Base-by-base conservation (phyloP, 2,888 invertebrate species). In the Drosophila buzzatii region DNA sequence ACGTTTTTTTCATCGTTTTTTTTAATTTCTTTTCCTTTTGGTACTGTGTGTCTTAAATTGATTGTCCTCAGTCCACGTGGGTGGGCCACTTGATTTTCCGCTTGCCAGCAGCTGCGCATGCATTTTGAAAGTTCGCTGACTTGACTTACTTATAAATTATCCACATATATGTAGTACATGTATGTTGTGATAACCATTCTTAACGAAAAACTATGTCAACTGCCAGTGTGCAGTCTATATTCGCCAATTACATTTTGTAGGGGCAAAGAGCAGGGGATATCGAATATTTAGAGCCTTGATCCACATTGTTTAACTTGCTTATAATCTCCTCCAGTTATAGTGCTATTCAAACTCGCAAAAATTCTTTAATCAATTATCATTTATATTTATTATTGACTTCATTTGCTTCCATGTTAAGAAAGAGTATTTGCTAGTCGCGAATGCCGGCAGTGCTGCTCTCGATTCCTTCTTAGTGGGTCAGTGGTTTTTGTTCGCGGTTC, bases 381-480 rank as follows among this genome's bases (percentile, higher is more conserved):
- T 47, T 16, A 3, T 23, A 3, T 23, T 27, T 27, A 6, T 27
- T 27, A 27, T 27, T 27, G 0, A 27, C 7, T 27, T 27, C 4
- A 27, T 27, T 27, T 27, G 27, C 27, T 6, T 27, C 3, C 27
- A 27, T 27, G 27, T 4, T n/a, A 31, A 0, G n/a, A 8, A 41
- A 78, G 78, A 3, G 75, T 23, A 55, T 69, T 61, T 47, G 1
- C 6, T 6, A 9, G 55, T 60, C 47, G 56, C 18, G 42, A 45
- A 42, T 27, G 49, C 63, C 18, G 6, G n/a, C 4, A 6, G 1
- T 44, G n/a, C 8, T 31, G 55, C 42, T 57, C 53, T 37, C 31
- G 37, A 35, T 47, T 42, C 35, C n/a, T 58, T 31, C 49, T 68
- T 79, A 89, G n/a, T 85, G 85, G 85, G 85, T 85, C 85, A 85